Conservation (phyloP, 2,797 vertebrate genomes). For the Thunnus albacares region DNA sequence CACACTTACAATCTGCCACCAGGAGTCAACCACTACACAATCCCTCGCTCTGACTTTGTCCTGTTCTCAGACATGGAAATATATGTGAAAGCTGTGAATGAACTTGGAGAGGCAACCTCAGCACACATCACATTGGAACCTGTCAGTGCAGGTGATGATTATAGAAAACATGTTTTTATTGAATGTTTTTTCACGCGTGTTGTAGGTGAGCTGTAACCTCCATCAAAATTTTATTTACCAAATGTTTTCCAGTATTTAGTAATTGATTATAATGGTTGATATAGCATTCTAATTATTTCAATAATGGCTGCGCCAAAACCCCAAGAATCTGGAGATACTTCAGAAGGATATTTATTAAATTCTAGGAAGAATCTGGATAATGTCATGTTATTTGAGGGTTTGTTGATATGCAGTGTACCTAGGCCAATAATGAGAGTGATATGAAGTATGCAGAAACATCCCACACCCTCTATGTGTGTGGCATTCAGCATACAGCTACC, state of each 20-base stretch:
- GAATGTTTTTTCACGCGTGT: background rate
- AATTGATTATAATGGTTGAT: no score
- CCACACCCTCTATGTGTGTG: no score
- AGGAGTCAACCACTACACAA: slow-evolving; percentile 74
- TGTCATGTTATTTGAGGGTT: no score
- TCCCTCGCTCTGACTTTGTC: slow-evolving; percentile 84
- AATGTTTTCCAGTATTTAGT: background rate
- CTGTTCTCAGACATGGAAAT: slow-evolving; percentile 85
- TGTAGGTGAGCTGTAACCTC: background rate
- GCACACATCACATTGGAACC: slow-evolving; percentile 84
- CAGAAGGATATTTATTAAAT: no score
- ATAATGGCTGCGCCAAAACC: no score
- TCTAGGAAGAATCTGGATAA: no score
- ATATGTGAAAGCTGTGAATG: slow-evolving; percentile 88
- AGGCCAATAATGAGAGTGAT: no score
- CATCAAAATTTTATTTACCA: background rate
- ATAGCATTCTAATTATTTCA: no score
- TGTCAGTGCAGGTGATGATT: slow-evolving; percentile 86
- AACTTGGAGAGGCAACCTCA: slow-evolving; percentile 84
- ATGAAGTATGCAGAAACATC: no score
- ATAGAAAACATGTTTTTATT: background rate
- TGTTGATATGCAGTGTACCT: no score
- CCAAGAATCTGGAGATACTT: no score
- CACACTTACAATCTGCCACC: slow-evolving; percentile 52
- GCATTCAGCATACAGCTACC: no score